Conservation (phyloP, 2,113 vertebrate genomes). For the Probosciger aterrimus region DNA sequence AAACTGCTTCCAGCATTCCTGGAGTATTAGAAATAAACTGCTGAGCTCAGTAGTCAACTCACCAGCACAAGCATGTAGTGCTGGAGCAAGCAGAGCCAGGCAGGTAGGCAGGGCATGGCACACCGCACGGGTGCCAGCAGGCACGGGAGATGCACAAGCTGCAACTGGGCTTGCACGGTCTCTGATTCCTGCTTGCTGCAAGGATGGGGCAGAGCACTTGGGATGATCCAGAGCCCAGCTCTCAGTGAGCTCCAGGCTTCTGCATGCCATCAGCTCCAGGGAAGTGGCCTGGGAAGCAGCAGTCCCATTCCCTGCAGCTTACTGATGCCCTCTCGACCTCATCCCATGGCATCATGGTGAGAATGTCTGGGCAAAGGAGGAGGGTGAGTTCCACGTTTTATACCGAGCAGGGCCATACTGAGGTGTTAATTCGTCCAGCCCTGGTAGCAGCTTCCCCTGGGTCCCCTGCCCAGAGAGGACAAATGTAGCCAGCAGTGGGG, state of each 20-base stretch:
- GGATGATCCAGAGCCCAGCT: background rate
- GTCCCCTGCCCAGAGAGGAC: background rate
- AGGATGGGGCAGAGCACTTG: background rate
- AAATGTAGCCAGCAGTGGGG: background rate
- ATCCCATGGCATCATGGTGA: background rate
- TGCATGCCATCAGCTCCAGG: background rate
- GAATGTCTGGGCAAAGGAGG: background rate
- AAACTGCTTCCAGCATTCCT: conserved; percentile 17
- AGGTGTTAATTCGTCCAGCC: background rate
- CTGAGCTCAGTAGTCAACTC: background rate
- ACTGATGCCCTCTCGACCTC: background rate
- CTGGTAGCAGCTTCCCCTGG: background rate
- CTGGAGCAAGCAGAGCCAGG: background rate
- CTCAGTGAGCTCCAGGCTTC: background rate
- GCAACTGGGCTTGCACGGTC: accelerated
- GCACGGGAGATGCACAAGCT: background rate
- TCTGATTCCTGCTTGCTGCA: background rate
- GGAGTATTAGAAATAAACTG: background rate
- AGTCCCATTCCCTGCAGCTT: background rate
- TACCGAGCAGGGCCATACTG: background rate
- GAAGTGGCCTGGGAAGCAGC: background rate
- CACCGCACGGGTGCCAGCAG: background rate
- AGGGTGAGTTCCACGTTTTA: background rate
- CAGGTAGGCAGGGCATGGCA: background rate
- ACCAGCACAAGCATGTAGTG: background rate